Base-by-base conservation (phyloP, 2,888 invertebrate genomes). In the Chrysodeixis includens region DNA sequence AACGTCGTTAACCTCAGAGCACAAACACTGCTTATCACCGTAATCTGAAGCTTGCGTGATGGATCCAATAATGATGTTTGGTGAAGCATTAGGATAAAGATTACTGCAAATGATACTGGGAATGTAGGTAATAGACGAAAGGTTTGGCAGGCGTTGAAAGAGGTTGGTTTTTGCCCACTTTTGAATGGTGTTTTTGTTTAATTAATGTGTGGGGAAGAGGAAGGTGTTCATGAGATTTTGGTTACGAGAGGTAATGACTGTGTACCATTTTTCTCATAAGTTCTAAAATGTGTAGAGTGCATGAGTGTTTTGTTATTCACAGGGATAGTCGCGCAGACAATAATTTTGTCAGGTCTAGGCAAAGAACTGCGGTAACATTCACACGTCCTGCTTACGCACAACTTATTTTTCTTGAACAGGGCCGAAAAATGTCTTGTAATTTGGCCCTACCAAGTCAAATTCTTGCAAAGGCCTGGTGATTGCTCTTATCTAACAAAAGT, bases 1-100 rank as follows among this genome's bases (percentile, higher is more conserved):
- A 35, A 22, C 6, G 58, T 46, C 64, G 20, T 46, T 62, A 56
- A 30, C 59, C 46, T 35, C 32, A 10, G 26, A 26, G n/a, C 30
- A 49, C 40, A 22, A 59, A 59, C 49, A 53, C 22, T 35, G 35
- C 52, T 59, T 59, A 60, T 62, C 56, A 62, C 55, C 53, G 10
- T 58, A 57, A 69, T 62, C 18, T 65, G 20, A 51, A 62, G 44
- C 62, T 62, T 1, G 53, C 59, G 56, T 73, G 73, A 35, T 53
- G 65, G 5, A 44, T 44, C 61, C 61, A 62, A 74, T 70, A 59
- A 63, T 62, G 55, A 64, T 64, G 64, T 66, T 70, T 74, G 18
- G 56, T 14, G 14, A 61, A 46, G 40, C 49, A 53, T 63, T 55
- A 63, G 62, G 49, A 61, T 58, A 30, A 53, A 51, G 61, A 53